Evolutionary conservation across 2,113 vertebrate genomes (phyloP), one percentile per base, ranked within the genome.

Genomic region (Odobenus rosmarus): DNA sequence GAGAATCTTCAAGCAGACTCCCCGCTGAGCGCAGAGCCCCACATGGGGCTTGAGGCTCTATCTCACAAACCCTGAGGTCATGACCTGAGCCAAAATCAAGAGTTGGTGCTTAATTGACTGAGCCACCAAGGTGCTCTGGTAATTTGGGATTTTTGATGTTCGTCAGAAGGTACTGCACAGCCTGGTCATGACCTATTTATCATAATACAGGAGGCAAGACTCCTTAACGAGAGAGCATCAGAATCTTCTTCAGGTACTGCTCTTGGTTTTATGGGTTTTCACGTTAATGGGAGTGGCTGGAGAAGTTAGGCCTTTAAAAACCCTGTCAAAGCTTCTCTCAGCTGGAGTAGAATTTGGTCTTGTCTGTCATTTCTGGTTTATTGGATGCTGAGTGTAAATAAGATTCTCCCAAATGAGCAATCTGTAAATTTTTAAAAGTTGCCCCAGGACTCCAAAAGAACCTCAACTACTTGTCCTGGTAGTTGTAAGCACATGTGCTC

Each of bases 301-400:
- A 89, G 71, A 96, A 94, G 11, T 86, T 81, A 64, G 51, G 51
- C 33, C 88, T 74, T 33, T 64, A 53, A 85, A 42, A 86, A 18
- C 13, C 51, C 21, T 76, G 49, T 74, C 71, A 83, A 95, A 91
- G 36, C 18, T 81, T 94, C 61, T 53, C 33, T 95, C 46, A 67
- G 9, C 64, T 88, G 55, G 62, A 59, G 74, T 77, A 79, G 89
- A 97, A 72, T 90, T 59, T 83, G 46, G 59, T 76, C 81, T 94
- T 88, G 55, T 83, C 74, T 92, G 24, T 33, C 49, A 5, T 61
- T 93, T 79, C 72, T 93, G 51, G 49, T 72, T 83, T 62, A 23
- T 77, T 36, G 61, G n/a, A 14, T 93, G 11, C 53, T 67, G 53
- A 83, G 51, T 71, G 24, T 39, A 88, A 96, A 74, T 61, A 88